A percentile compares a stretch with the other conserved stretches of the same genome.
Evolutionary conservation across 2,113 vertebrate genomes (phyloP).

Genomic region (Nibea albiflora): DNA sequence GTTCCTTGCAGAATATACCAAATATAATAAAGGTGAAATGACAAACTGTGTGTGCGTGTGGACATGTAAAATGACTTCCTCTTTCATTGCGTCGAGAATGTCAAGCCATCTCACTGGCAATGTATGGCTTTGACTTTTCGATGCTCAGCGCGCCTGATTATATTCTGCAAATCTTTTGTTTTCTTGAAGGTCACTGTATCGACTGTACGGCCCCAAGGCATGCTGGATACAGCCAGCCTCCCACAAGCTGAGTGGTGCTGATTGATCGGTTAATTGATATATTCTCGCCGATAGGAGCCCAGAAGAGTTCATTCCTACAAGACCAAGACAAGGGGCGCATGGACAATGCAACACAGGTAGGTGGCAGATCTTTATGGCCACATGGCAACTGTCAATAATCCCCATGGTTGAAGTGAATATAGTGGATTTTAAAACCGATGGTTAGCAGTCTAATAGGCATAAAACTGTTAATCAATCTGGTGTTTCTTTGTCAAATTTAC

Average conservation of each 20-base stretch:
- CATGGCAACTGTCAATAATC: not conserved
- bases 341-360: not conserved
- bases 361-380: slow-evolving; percentile 10
- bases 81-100: slow-evolving; percentile 25
- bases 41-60: not conserved
- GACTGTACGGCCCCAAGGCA: slow-evolving; percentile 44
- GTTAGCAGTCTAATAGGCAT: not conserved
- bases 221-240: slow-evolving; percentile 42
- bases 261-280: slow-evolving; percentile 63
- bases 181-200: slow-evolving; percentile 73
- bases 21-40: not conserved
- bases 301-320: slow-evolving; percentile 12
- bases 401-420: not conserved
- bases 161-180: slow-evolving; percentile 54
- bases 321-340: slow-evolving; percentile 12
- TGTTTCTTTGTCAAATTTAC: slow-evolving; percentile 25
- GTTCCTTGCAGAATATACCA: not conserved
- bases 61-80: too few relatives aligned
- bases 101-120: slow-evolving; percentile 23
- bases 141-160: slow-evolving; percentile 26
- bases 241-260: slow-evolving; percentile 51
- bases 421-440: not conserved
- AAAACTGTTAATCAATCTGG: not conserved
- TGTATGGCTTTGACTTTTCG: slow-evolving; percentile 38
- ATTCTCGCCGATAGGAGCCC: slow-evolving; percentile 36